Percentiles rank a stretch among this genome's conserved stretches.
Evolutionary conservation across 92 coral and sea anemone species (phyloP).

Genomic region (Plumapathes pennacea): DNA sequence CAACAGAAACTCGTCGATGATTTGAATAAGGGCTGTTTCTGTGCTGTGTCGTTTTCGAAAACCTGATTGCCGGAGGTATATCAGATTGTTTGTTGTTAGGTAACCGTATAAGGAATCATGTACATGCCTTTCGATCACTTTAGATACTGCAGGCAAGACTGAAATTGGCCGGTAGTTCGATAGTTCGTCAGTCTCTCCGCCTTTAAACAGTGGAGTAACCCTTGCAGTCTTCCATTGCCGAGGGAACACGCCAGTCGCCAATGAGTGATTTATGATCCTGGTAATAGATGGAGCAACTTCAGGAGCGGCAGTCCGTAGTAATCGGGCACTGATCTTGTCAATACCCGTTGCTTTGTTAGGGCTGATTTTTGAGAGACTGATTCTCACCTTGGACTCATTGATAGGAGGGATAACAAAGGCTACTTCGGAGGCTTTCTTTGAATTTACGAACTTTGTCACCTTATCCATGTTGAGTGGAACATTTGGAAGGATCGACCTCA

Average conservation of each 20-base stretch:
- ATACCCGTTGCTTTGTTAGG: constrained; percentile 49
- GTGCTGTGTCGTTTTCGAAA: constrained; percentile 40
- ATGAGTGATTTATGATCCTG: constrained; percentile 40
- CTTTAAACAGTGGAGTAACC: constrained; percentile 23
- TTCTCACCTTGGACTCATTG: constrained; percentile 11
- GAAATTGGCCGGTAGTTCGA: constrained; percentile 36
- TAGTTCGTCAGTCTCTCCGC: constrained; percentile 7
- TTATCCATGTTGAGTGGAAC: constrained; percentile 27
- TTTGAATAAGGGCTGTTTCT: constrained; percentile 38
- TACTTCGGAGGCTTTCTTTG: constrained; percentile 31
- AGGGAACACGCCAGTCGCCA: constrained; percentile 31
- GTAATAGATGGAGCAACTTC: constrained; percentile 49
- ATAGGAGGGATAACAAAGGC: constrained; percentile 37
- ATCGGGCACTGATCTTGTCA: constrained; percentile 60
- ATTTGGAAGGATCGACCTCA: constrained; percentile 36
- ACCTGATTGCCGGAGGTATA: constrained; percentile 43
- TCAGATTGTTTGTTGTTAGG: constrained; percentile 11
- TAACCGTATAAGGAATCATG: constrained; percentile 20
- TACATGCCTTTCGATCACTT: constrained; percentile 34
- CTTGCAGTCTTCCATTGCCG: constrained; percentile 58
- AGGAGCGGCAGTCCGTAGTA: constrained; percentile 41
- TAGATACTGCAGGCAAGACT: constrained; percentile 35
- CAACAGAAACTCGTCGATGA: constrained; percentile 39
- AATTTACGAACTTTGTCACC: constrained; percentile 30
- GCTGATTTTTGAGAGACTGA: constrained; percentile 16